A percentile compares a stretch with the other conserved stretches of the same genome.
Conservation (phyloP, 2,797 vertebrate species). For the Paguma larvata region DNA sequence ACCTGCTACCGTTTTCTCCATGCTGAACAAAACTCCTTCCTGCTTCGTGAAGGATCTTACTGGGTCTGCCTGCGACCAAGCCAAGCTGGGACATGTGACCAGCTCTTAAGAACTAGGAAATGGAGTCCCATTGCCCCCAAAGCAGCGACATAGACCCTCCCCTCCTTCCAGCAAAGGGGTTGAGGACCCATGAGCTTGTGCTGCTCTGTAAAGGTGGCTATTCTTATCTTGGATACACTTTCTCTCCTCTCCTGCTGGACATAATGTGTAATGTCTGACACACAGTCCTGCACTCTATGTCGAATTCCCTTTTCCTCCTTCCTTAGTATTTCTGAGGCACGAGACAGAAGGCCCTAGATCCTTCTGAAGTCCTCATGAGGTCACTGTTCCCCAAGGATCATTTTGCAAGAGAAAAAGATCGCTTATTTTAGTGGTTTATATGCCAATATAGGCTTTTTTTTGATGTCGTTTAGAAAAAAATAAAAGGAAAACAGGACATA, state of each 20-base stretch:
- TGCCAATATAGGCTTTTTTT: not conserved
- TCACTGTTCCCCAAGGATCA: constrained; percentile 30
- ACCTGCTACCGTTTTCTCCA: not conserved
- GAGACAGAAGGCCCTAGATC: not conserved
- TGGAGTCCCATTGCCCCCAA: too few species aligned
- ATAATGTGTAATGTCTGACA: not conserved
- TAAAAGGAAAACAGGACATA: too few species aligned
- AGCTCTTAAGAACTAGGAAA: not conserved
- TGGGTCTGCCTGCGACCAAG: not conserved
- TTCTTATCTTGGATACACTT: not conserved
- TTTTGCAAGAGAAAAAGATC: constrained; percentile 29
- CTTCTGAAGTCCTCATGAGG: constrained; percentile 18
- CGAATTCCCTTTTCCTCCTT: not conserved
- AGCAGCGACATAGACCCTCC: not conserved
- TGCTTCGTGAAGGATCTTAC: not conserved
- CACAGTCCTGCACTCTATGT: fast-evolving
- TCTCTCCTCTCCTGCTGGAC: not conserved
- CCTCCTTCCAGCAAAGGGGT: fast-evolving
- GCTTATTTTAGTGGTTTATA: not conserved
- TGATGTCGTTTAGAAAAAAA: not conserved
- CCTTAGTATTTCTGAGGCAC: not conserved
- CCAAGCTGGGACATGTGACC: not conserved
- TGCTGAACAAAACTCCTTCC: not conserved
- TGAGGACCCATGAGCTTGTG: fast-evolving
- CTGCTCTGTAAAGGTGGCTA: not conserved